Evolutionary conservation across 1,140 invertebrate genomes (phyloP), one percentile per base, ranked within the genome.

Genomic region (Cyclargus thomasi): DNA sequence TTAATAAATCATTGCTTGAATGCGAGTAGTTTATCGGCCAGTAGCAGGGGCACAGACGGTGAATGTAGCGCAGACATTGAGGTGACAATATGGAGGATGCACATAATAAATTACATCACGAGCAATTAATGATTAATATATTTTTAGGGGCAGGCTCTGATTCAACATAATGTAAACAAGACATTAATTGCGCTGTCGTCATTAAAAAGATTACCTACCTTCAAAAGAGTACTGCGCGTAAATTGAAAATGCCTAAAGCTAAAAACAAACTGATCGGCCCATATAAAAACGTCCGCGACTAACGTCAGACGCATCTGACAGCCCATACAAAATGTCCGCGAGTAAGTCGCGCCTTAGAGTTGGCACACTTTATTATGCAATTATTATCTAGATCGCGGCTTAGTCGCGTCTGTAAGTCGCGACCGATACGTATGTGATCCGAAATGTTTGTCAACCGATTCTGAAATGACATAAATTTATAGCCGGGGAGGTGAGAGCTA

Each of bases 101-200:
- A 20, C 20, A 21, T 21, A 59, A 59, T 59, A 21, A 59, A 59
- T 59, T 59, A 59, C 17, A 59, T 59, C 20, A 20, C 20, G 55
- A 59, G 18, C 18, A 59, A 59, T 59, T 47, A 47, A 11, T 59
- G 18, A 20, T 59, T 47, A 20, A 20, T 59, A 59, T 18, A 59
- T 59, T 53, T 67, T 39, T 55, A 63, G 23, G 22, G 21, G 36
- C 29, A 65, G 53, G 18, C 10, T 20, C 39, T 20, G 17, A 20
- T 59, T 59, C 18, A 59, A 59, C 55, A 59, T 1, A 59, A 11
- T 23, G 67, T 62, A 62, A 53, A 63, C 55, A 59, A 18, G 17
- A 18, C 14, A 21, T 29, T 29, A 29, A 20, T 20, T 55, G 20
- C 10, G 20, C 20, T 59, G 55, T 59, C 55, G 10, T 11, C 21